Evolutionary conservation across 2,113 vertebrate species (phyloP).

Genomic region (Lamprotornis superbus): DNA sequence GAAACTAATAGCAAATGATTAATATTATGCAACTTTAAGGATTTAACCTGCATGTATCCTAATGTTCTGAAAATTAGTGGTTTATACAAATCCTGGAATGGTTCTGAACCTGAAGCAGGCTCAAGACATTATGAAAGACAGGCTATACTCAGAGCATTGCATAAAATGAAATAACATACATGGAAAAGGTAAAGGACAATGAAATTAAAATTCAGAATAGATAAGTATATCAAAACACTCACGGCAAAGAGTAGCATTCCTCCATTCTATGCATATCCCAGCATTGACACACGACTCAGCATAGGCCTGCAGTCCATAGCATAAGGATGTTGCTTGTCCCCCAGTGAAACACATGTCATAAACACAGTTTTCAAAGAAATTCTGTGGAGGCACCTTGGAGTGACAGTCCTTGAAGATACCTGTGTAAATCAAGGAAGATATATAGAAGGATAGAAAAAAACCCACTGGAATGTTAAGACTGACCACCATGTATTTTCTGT

Average conservation of each 20-base stretch:
- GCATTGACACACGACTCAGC: conserved; percentile 79
- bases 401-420: conserved; percentile 86
- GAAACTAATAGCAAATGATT: not conserved
- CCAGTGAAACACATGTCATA: conserved; percentile 83
- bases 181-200: not conserved
- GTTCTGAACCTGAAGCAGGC: not conserved
- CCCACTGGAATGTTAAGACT: not conserved
- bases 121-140: not conserved
- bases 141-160: not conserved
- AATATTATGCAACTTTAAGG: not conserved
- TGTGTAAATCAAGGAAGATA: conserved; percentile 38
- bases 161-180: not conserved
- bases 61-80: not conserved
- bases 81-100: not conserved
- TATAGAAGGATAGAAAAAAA: not conserved
- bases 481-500: not conserved
- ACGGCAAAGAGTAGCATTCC: conserved; percentile 85
- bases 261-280: conserved; percentile 80
- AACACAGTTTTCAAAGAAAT: conserved; percentile 83
- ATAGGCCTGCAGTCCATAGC: conserved; percentile 85
- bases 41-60: not conserved
- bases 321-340: conserved; percentile 78
- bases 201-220: not conserved
- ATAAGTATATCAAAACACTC: conserved; percentile 60
- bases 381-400: conserved; percentile 63